phyloP scores from a whole-genome alignment of 2,113 vertebrate genomes.

The Isichthys henryi region DNA sequence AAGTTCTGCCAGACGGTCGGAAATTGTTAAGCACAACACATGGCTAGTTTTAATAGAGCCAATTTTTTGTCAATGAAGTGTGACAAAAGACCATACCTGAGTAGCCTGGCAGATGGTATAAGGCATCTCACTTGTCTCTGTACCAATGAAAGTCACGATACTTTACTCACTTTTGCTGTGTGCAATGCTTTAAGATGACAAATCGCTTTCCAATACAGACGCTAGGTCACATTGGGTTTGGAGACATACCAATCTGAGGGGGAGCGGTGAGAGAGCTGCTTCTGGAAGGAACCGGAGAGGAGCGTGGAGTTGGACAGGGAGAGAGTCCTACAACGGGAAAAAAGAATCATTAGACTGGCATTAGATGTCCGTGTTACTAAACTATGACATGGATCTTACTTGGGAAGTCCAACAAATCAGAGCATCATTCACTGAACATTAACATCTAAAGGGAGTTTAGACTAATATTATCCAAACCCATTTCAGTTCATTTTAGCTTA shows the following conservation, averaged over 20 bases:
- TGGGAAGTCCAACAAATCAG: not conserved
- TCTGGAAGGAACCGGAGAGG: conserved; percentile 47
- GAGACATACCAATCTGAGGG: conserved; percentile 47
- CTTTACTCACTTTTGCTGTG: not conserved
- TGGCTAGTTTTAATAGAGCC: not conserved
- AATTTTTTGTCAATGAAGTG: not conserved
- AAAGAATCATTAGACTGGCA: not conserved
- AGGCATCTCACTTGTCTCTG: conserved; percentile 46
- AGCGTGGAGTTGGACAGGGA: conserved; percentile 55
- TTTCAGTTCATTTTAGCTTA: not conserved
- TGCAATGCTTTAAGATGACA: not conserved
- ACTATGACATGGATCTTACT: not conserved
- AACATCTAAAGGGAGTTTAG: not conserved
- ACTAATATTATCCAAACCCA: not conserved
- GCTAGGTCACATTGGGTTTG: not conserved
- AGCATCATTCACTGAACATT: not conserved
- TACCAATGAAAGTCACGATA: not conserved
- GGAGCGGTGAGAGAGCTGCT: conserved; percentile 52
- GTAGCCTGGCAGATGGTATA: conserved; percentile 38
- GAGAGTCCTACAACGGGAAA: conserved; percentile 54
- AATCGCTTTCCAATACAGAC: not conserved
- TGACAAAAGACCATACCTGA: conserved; percentile 63
- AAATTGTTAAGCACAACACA: not conserved
- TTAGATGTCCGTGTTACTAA: not conserved
- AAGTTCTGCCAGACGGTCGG: conserved; percentile 42